phyloP scores from a whole-genome alignment of 2,113 vertebrate species.

The Etheostoma spectabile region DNA sequence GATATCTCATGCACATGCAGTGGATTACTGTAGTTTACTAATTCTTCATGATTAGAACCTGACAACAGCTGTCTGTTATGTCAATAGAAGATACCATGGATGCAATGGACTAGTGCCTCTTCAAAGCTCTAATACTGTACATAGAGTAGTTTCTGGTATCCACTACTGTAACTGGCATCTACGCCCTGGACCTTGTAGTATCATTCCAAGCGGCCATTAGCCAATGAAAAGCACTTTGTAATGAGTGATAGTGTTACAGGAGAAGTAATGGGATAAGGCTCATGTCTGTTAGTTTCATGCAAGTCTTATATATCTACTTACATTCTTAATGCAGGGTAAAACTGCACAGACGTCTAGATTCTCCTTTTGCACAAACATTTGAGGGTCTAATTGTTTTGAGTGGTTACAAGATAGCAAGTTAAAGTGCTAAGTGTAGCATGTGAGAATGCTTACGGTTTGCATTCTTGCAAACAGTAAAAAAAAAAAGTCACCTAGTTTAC shows the following conservation, averaged over 20 bases:
- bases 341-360: background rate
- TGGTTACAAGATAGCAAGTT: background rate
- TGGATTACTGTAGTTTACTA: background rate
- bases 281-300: background rate
- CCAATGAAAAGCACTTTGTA: constrained; percentile 4
- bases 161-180: background rate
- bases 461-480: too few species aligned
- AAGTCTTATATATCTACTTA: constrained; percentile 12
- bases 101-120: background rate
- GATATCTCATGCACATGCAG: background rate
- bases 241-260: constrained; percentile 9
- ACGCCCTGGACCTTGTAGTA: background rate
- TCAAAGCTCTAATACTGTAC: background rate
- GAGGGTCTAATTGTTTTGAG: background rate
- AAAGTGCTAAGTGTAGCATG: background rate
- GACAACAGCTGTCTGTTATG: background rate
- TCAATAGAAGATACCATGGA: background rate
- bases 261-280: constrained; percentile 7
- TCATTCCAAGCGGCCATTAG: constrained; percentile 1
- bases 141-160: background rate
- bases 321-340: background rate
- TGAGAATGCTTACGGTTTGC: too few species aligned
- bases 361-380: background rate
- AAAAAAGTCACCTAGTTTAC: too few species aligned
- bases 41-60: background rate